phyloP scores from a whole-genome alignment of 2,797 vertebrate species.

The Austrolebias charrua region DNA sequence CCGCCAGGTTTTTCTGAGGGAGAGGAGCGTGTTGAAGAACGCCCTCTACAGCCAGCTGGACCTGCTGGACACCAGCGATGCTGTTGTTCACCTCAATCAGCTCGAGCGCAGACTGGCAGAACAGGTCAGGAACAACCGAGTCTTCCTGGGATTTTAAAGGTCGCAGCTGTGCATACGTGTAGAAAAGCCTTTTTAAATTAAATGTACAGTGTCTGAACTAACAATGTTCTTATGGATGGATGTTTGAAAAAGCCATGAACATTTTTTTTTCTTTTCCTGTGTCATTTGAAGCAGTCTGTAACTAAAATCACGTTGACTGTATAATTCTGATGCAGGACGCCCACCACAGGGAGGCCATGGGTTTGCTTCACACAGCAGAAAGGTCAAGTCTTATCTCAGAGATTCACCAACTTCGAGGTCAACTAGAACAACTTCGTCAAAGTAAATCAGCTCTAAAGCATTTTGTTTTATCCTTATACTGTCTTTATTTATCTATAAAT shows the following conservation, averaged over 20 bases:
- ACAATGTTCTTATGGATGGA: too few species aligned
- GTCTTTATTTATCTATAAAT: neutral
- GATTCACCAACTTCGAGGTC: slow-evolving; percentile 82
- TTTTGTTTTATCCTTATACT: neutral
- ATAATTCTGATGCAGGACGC: slow-evolving; percentile 70
- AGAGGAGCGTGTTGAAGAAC: slow-evolving; percentile 82
- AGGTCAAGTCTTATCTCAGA: slow-evolving; percentile 88
- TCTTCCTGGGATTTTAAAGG: neutral
- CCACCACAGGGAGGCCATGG: slow-evolving; percentile 83
- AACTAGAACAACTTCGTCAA: slow-evolving; percentile 76
- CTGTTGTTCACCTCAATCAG: slow-evolving; percentile 80
- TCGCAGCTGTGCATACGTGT: neutral
- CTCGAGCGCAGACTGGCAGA: slow-evolving; percentile 86
- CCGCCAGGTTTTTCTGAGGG: slow-evolving; percentile 85
- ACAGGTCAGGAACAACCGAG: slow-evolving; percentile 78
- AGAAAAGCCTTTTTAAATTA: neutral
- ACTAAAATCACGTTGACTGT: slow-evolving; percentile 18
- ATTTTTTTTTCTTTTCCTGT: too few species aligned
- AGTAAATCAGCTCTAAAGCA: slow-evolving; percentile 28
- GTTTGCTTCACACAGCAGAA: slow-evolving; percentile 83
- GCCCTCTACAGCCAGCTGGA: slow-evolving; percentile 84
- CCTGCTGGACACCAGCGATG: slow-evolving; percentile 82
- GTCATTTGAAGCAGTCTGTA: neutral
- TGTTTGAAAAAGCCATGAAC: too few species aligned
- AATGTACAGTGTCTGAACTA: neutral